A percentile compares a stretch with the other conserved stretches of the same genome.
Conservation (phyloP, 2,888 invertebrate species). For the Seladonia tumulorum region DNA sequence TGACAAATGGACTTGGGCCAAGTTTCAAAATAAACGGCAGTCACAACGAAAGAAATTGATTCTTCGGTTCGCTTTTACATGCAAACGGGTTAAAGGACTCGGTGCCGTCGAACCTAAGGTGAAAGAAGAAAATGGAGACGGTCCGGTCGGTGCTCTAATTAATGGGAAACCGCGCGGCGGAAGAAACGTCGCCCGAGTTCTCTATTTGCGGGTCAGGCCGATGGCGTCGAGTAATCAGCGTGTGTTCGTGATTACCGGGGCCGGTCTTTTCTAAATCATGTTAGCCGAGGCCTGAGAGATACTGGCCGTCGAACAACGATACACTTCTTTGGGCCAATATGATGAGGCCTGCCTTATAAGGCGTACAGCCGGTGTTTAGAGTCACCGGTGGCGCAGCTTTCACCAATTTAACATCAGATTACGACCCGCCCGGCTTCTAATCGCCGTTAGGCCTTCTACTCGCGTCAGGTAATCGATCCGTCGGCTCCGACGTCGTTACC, state of each 20-base stretch:
- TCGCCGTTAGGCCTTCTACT: slow-evolving; percentile 51
- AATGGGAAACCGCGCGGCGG: not conserved
- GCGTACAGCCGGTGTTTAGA: slow-evolving; percentile 68
- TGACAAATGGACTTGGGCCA: too few species aligned
- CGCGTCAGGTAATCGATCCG: slow-evolving; percentile 59
- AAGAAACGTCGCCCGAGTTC: slow-evolving; percentile 40
- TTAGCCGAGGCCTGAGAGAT: slow-evolving; percentile 7
- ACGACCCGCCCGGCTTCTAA: slow-evolving; percentile 70
- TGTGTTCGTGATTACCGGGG: slow-evolving; percentile 38
- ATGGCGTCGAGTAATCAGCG: slow-evolving; percentile 31
- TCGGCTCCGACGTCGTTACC: slow-evolving; percentile 48
- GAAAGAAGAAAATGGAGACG: slow-evolving; percentile 15
- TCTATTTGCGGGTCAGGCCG: slow-evolving; percentile 26
- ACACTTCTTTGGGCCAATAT: slow-evolving; percentile 44
- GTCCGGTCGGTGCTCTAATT: slow-evolving; percentile 32
- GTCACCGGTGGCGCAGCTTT: slow-evolving; percentile 66
- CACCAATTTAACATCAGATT: slow-evolving; percentile 73
- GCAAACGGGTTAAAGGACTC: not conserved
- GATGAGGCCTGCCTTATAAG: slow-evolving; percentile 71
- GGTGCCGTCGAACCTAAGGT: not conserved
- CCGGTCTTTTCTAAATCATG: slow-evolving; percentile 31
- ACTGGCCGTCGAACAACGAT: slow-evolving; percentile 5
- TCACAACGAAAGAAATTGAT: too few species aligned
- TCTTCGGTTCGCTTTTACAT: not conserved
- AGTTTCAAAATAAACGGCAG: too few species aligned